A percentile compares a stretch with the other conserved stretches of the same genome.
Evolutionary conservation across 2,888 invertebrate genomes (phyloP).

Genomic region (Synergus umbraculus): DNA sequence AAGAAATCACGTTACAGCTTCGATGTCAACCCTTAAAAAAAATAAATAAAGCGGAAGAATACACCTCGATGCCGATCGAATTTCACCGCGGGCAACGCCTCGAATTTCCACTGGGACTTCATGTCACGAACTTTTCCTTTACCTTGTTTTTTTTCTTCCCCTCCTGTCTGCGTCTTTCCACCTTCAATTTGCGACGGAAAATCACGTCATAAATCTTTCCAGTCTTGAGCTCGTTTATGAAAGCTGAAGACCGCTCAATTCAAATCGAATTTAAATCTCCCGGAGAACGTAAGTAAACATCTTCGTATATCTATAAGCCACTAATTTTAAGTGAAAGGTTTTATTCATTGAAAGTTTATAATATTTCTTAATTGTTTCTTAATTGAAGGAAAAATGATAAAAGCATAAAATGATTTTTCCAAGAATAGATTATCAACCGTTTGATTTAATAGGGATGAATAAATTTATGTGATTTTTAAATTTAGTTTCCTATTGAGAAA

Average conservation of each 20-base stretch:
- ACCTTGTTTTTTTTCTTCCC: conserved; percentile 38
- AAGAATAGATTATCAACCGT: too few relatives aligned
- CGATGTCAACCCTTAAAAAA: conserved; percentile 31
- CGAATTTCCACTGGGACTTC: conserved; percentile 51
- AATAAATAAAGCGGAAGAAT: conserved; percentile 18
- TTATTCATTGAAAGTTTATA: background rate
- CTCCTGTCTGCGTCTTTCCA: conserved; percentile 15
- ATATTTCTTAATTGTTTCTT: too few relatives aligned
- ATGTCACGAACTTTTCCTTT: conserved; percentile 39
- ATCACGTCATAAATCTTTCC: conserved; percentile 9
- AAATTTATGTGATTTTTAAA: too few relatives aligned
- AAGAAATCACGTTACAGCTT: background rate
- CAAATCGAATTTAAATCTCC: conserved; percentile 8
- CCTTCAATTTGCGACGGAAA: conserved; percentile 34
- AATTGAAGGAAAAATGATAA: too few relatives aligned
- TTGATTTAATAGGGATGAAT: too few relatives aligned
- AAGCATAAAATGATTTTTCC: too few relatives aligned
- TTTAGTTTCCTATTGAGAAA: too few relatives aligned
- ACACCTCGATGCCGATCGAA: conserved; percentile 34
- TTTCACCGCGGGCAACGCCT: conserved; percentile 50
- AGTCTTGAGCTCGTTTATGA: conserved; percentile 4
- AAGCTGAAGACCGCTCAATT: background rate
- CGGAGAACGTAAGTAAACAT: conserved; percentile 10
- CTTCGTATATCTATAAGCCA: background rate
- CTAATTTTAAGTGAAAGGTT: background rate